A percentile compares a stretch with the other conserved stretches of the same genome.
Conservation (phyloP, 2,113 vertebrate species). For the Gopherus flavomarginatus region DNA sequence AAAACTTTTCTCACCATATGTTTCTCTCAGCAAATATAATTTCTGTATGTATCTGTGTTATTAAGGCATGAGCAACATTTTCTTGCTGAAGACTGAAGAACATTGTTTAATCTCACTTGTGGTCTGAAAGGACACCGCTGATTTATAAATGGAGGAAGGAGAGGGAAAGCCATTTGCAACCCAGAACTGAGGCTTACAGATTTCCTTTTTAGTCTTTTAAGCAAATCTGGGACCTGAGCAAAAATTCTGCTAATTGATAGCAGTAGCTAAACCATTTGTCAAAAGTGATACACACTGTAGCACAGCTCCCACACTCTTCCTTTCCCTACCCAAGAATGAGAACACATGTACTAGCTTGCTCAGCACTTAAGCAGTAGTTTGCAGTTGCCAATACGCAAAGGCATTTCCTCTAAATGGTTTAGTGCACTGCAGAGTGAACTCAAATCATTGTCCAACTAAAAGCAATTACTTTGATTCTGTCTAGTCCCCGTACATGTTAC, state of each 20-base stretch:
- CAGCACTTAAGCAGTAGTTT: background rate
- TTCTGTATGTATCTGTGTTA: background rate
- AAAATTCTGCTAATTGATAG: background rate
- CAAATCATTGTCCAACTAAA: background rate
- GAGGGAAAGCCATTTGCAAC: background rate
- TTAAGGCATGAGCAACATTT: background rate
- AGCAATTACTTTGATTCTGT: background rate
- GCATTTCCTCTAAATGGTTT: background rate
- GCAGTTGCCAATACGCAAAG: background rate
- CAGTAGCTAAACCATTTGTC: background rate
- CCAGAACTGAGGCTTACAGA: background rate
- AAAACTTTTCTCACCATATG: too few relatives aligned
- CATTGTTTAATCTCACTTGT: background rate
- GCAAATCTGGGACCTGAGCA: background rate
- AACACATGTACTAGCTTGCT: background rate
- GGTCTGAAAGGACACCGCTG: background rate
- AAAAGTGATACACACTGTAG: background rate
- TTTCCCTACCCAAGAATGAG: background rate
- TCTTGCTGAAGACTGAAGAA: background rate
- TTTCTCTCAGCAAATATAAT: background rate
- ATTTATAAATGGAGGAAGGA: background rate
- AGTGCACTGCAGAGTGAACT: background rate
- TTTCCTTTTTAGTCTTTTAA: slow-evolving; percentile 25
- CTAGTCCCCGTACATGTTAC: background rate
- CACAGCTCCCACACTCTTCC: background rate